Conservation (phyloP, 2,113 vertebrate genomes). For the Macrotis lagotis region DNA sequence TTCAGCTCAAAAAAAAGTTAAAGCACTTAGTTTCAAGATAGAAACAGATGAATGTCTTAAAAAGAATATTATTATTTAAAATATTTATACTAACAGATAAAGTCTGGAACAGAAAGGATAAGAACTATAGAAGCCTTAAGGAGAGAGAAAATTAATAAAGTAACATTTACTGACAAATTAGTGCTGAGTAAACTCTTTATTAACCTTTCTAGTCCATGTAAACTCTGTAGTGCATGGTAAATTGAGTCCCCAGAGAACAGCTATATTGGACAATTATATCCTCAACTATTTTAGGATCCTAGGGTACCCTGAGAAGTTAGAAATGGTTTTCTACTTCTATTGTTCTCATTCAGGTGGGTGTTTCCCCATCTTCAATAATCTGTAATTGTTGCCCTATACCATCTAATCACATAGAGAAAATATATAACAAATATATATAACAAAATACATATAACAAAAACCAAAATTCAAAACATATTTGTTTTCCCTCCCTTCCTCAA, state of each 20-base stretch:
- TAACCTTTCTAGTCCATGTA: neutral
- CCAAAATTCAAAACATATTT: neutral
- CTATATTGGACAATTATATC: neutral
- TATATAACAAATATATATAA: neutral
- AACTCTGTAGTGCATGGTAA: neutral
- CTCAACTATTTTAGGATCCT: neutral
- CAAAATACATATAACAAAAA: too few relatives aligned
- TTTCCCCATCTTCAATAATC: neutral
- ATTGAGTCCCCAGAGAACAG: neutral
- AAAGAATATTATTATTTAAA: conserved; percentile 2
- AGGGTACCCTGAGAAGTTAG: neutral
- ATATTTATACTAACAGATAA: neutral
- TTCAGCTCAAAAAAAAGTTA: neutral
- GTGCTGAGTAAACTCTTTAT: neutral
- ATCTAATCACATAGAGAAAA: neutral
- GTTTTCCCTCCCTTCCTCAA: neutral
- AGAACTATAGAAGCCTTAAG: neutral
- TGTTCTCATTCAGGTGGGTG: neutral
- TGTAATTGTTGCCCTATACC: neutral
- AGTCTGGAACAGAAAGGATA: neutral
- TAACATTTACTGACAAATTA: neutral
- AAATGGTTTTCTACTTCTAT: neutral
- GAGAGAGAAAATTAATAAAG: neutral
- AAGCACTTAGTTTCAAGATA: neutral
- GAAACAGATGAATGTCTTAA: neutral